Percentiles rank a stretch among this genome's conserved stretches.
Evolutionary conservation across 2,888 invertebrate genomes (phyloP).

Genomic region (Himalopsyche tibetana): DNA sequence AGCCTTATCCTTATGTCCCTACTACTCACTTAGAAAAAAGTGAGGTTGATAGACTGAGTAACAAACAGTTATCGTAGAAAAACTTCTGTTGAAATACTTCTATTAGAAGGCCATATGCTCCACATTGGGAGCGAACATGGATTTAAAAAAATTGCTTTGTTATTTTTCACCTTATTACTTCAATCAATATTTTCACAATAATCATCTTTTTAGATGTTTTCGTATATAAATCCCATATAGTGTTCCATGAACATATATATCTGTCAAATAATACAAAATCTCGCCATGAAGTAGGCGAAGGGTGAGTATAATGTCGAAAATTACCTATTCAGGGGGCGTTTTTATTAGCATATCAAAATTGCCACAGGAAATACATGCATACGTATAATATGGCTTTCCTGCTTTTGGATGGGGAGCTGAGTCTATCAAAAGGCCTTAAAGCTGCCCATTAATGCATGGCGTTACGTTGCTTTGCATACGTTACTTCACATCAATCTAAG

Average conservation of each 20-base stretch:
- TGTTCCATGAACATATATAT: neutral
- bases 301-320: conserved; percentile 23
- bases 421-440: conserved; percentile 22
- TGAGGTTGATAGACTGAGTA: too few species aligned
- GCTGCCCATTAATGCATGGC: neutral
- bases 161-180: too few species aligned
- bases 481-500: neutral
- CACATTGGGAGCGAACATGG: too few species aligned
- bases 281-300: neutral
- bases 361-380: neutral
- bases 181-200: neutral
- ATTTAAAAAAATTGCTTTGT: too few species aligned
- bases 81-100: too few species aligned
- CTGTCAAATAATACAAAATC: conserved; percentile 6
- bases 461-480: neutral
- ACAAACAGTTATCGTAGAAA: too few species aligned
- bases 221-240: neutral
- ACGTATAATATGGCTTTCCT: neutral
- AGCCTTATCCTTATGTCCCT: too few species aligned
- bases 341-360: conserved; percentile 21
- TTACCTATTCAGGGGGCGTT: conserved; percentile 34
- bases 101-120: too few species aligned
- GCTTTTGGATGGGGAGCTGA: neutral
- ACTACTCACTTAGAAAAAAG: too few species aligned
- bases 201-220: neutral